Conservation (phyloP, 2,113 vertebrate species). For the Hypocryptadius cinnamomeus region DNA sequence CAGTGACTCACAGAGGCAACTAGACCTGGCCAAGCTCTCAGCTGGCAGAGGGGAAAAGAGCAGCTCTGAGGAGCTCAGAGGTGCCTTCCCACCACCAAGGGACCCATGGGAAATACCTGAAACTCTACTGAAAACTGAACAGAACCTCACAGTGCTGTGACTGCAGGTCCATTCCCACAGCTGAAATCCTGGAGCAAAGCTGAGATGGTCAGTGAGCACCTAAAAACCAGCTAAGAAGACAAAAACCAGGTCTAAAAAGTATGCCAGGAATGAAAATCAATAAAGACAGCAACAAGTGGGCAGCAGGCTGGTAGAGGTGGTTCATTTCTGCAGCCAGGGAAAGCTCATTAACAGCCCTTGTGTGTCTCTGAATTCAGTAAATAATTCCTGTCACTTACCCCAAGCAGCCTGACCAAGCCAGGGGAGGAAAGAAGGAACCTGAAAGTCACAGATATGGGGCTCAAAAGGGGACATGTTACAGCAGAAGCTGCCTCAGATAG, state of each 20-base stretch:
- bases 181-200: not conserved
- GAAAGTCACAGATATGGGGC: not conserved
- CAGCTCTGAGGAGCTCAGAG: not conserved
- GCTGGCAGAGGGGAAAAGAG: not conserved
- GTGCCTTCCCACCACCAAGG: not conserved
- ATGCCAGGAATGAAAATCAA: not conserved
- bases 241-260: not conserved
- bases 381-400: not conserved
- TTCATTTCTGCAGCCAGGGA: not conserved
- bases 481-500: not conserved
- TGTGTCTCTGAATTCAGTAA: not conserved
- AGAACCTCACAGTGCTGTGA: not conserved
- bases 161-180: not conserved
- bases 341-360: not conserved
- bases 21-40: not conserved
- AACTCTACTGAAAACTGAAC: not conserved
- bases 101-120: fast-evolving
- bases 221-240: not conserved
- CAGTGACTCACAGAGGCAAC: not conserved
- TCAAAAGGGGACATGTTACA: not conserved
- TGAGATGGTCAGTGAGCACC: not conserved
- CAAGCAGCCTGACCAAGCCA: not conserved
- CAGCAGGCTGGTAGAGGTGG: not conserved
- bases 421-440: not conserved
- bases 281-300: not conserved